A percentile compares a stretch with the other conserved stretches of the same genome.
These are phyloP conservation scores for Sinelater perroti DNA, from an alignment of 2,888 invertebrate genomes.

Conservation along the genomic window DNA sequence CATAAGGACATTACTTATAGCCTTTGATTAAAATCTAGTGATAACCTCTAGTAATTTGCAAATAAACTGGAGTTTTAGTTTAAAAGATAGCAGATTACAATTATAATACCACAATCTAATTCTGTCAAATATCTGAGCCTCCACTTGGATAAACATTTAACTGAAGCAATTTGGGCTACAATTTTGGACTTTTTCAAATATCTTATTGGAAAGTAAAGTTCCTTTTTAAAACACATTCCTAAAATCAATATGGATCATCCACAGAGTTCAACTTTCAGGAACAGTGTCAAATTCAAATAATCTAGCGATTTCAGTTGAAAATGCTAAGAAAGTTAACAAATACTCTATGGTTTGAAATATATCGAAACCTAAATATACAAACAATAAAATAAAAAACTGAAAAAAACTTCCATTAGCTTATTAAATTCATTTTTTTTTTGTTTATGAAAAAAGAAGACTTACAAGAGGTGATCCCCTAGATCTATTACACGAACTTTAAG, in stretches of 20 bases:
- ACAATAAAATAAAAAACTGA: too few relatives aligned
- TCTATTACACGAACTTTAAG: too few relatives aligned
- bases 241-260: slow-evolving; percentile 1
- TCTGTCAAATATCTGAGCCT: not conserved
- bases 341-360: not conserved
- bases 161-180: not conserved
- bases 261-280: not conserved
- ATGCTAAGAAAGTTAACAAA: not conserved
- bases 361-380: slow-evolving; percentile 2
- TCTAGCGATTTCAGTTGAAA: not conserved
- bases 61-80: not conserved
- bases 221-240: not conserved
- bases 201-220: not conserved
- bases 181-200: not conserved
- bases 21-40: not conserved
- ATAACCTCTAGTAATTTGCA: not conserved
- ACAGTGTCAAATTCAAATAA: slow-evolving; percentile 4
- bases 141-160: not conserved
- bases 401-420: too few relatives aligned
- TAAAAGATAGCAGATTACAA: not conserved
- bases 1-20: not conserved
- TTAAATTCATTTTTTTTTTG: too few relatives aligned
- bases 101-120: slow-evolving; percentile 1
- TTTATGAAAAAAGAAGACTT: too few relatives aligned
- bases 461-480: too few relatives aligned